Evolutionary conservation across 2,888 invertebrate genomes (phyloP).

Genomic region (Melolontha melolontha): DNA sequence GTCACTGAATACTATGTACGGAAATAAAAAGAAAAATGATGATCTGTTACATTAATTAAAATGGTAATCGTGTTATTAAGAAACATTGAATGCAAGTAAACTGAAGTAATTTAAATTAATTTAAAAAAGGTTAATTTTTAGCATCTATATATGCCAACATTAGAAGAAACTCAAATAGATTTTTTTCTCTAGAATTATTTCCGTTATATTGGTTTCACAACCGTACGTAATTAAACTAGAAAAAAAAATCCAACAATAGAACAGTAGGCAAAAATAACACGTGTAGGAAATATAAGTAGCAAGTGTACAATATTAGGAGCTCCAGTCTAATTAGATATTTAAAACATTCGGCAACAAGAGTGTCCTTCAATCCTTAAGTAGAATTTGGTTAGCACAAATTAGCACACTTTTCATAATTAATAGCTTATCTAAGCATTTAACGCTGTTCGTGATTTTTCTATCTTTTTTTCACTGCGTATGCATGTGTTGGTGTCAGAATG

Average conservation of each 20-base stretch:
- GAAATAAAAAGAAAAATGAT: too few relatives aligned
- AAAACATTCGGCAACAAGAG: conserved; percentile 56
- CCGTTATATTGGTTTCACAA: not conserved
- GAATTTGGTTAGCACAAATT: conserved; percentile 58
- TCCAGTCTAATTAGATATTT: conserved; percentile 56
- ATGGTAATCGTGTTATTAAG: too few relatives aligned
- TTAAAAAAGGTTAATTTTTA: too few relatives aligned
- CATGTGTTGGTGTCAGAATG: not conserved
- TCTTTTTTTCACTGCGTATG: conserved; percentile 16
- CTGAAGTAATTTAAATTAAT: too few relatives aligned
- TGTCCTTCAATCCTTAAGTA: conserved; percentile 57
- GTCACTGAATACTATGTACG: too few relatives aligned
- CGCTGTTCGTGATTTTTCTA: conserved; percentile 46
- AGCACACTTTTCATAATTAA: conserved; percentile 56
- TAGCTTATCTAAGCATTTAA: conserved; percentile 59
- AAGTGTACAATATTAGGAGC: conserved; percentile 40
- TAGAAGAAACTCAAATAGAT: too few relatives aligned
- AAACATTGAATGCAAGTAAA: too few relatives aligned
- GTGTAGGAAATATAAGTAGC: conserved; percentile 38
- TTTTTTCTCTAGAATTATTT: not conserved
- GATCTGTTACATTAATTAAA: too few relatives aligned
- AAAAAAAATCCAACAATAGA: conserved; percentile 25
- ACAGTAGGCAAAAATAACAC: conserved; percentile 35
- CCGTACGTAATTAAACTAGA: conserved; percentile 2
- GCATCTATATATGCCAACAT: too few relatives aligned